Percentiles rank a stretch among this genome's conserved stretches.
These are phyloP conservation scores for Leptinotarsa rubiginosa DNA, from an alignment of 2,888 invertebrate species.

Conservation along the genomic window DNA sequence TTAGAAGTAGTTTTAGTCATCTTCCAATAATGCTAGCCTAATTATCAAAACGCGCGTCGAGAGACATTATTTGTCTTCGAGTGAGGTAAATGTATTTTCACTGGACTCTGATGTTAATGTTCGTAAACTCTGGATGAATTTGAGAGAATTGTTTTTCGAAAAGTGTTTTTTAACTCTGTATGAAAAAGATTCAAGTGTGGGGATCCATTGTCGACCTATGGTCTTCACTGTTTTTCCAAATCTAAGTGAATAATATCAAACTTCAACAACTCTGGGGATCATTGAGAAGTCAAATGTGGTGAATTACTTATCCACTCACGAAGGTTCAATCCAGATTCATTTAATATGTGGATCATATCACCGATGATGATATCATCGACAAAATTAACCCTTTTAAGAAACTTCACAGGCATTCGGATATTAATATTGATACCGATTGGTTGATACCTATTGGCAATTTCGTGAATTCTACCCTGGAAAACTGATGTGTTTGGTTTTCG, in stretches of 20 bases:
- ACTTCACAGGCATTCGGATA: slow-evolving; percentile 7
- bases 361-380: not conserved
- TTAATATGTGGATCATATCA: not conserved
- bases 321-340: not conserved
- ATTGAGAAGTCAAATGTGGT: not conserved
- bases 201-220: not conserved
- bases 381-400: not conserved
- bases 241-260: not conserved
- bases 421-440: not conserved
- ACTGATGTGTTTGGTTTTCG: too few species aligned
- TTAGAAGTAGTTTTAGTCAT: too few species aligned
- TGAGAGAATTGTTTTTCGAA: not conserved
- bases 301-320: not conserved
- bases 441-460: not conserved
- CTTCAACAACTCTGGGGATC: not conserved
- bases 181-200: not conserved
- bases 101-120: not conserved
- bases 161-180: not conserved
- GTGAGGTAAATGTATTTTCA: too few species aligned
- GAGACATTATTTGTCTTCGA: too few species aligned
- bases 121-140: not conserved
- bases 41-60: too few species aligned
- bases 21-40: too few species aligned
- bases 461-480: not conserved
- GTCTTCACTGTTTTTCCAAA: not conserved